Conservation (phyloP, 2,888 invertebrate species). For the Venusia cambrica region DNA sequence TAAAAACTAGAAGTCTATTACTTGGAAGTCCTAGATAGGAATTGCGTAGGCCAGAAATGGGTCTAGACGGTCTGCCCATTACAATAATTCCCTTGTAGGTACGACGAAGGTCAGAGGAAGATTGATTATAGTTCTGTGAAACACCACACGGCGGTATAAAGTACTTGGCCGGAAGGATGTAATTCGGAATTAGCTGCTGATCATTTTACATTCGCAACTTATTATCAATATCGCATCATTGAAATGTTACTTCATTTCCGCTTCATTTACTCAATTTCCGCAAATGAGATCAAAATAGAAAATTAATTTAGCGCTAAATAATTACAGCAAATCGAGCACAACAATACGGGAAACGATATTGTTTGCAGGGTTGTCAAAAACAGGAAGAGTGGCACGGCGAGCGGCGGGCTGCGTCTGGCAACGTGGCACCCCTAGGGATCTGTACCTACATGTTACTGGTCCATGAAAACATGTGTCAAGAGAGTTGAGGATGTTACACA, state of each 20-base stretch:
- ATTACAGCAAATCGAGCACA: slow-evolving; percentile 35
- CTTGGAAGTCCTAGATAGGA: too few relatives aligned
- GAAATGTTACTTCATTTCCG: slow-evolving; percentile 20
- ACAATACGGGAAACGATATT: slow-evolving; percentile 40
- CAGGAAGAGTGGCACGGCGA: slow-evolving; percentile 42
- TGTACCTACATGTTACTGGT: slow-evolving; percentile 50
- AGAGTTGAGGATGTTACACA: slow-evolving; percentile 11
- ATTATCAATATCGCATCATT: slow-evolving; percentile 11
- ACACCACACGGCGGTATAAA: too few relatives aligned
- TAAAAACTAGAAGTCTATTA: too few relatives aligned
- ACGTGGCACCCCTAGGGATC: slow-evolving; percentile 40
- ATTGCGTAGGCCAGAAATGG: too few relatives aligned
- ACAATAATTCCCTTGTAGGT: too few relatives aligned
- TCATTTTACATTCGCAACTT: slow-evolving; percentile 8
- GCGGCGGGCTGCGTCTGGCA: slow-evolving; percentile 44
- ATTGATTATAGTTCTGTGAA: too few relatives aligned
- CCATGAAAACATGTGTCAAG: slow-evolving; percentile 49
- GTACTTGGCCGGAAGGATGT: too few relatives aligned
- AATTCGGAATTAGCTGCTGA: too few relatives aligned
- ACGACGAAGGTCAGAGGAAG: too few relatives aligned
- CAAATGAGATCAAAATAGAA: slow-evolving; percentile 24
- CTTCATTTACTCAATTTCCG: slow-evolving; percentile 13
- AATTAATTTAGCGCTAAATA: slow-evolving; percentile 27
- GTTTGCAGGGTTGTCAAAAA: slow-evolving; percentile 58
- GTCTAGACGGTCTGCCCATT: too few relatives aligned